Conservation (phyloP, 1,140 invertebrate species). For the Diuraphis noxia region DNA sequence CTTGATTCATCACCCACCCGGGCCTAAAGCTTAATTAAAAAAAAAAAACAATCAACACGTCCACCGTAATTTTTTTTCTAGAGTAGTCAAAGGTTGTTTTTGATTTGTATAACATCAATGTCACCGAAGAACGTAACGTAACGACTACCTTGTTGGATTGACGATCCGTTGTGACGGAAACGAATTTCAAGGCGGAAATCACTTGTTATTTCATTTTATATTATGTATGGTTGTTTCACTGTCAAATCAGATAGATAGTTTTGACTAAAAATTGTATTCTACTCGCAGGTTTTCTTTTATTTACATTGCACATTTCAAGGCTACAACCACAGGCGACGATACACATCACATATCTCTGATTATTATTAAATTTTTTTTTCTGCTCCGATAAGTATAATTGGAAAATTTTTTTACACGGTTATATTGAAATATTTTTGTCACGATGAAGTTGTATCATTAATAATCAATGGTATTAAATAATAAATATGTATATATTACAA, state of each 20-base stretch:
- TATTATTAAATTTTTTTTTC: neutral
- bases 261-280: neutral
- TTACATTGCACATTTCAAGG: neutral
- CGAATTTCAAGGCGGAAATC: neutral
- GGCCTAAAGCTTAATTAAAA: neutral
- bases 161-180: neutral
- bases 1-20: neutral
- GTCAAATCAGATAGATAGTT: neutral
- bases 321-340: neutral
- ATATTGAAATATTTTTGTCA: neutral
- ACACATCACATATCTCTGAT: neutral
- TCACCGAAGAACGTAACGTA: neutral
- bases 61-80: neutral
- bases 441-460: neutral
- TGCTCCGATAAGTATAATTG: neutral
- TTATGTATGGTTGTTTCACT: neutral
- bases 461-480: neutral
- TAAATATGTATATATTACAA: neutral
- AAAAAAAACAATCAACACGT: neutral
- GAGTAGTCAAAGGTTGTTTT: neutral
- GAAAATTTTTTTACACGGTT: neutral
- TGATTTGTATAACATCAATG: neutral
- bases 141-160: neutral
- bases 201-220: neutral
- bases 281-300: neutral